These are phyloP conservation scores for Vulpes lagopus DNA, from an alignment of 2,113 vertebrate species.

Conservation along the genomic window DNA sequence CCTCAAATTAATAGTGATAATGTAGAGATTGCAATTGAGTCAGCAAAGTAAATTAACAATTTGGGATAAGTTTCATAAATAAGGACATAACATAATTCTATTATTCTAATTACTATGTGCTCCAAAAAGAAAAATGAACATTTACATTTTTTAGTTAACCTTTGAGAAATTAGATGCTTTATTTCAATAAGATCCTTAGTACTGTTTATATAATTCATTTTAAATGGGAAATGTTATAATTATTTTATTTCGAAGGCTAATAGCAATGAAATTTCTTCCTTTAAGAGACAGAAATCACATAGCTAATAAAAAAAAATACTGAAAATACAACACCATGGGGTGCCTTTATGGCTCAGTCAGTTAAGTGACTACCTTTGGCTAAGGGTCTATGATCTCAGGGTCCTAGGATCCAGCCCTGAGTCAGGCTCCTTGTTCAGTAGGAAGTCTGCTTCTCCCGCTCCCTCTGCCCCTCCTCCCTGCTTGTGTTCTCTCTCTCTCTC, in stretches of 20 bases:
- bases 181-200: not conserved
- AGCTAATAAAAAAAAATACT: not conserved
- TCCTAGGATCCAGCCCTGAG: too few relatives aligned
- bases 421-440: too few relatives aligned
- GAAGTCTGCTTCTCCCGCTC: too few relatives aligned
- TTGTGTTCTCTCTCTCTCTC: too few relatives aligned
- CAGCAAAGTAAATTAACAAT: not conserved
- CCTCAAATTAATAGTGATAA: slow-evolving; percentile 26
- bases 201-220: not conserved
- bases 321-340: not conserved
- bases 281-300: not conserved
- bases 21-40: not conserved
- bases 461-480: too few relatives aligned
- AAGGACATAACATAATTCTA: not conserved
- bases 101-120: slow-evolving; percentile 36
- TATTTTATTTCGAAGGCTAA: not conserved
- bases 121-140: not conserved
- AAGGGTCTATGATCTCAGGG: too few relatives aligned
- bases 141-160: slow-evolving; percentile 34
- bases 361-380: too few relatives aligned
- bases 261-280: not conserved
- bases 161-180: slow-evolving; percentile 3
- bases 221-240: not conserved
- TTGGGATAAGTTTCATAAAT: not conserved
- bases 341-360: too few relatives aligned